Evolutionary conservation across 2,888 invertebrate species (phyloP), one percentile per base, ranked within the genome.

Genomic region (Cepaea hortensis): DNA sequence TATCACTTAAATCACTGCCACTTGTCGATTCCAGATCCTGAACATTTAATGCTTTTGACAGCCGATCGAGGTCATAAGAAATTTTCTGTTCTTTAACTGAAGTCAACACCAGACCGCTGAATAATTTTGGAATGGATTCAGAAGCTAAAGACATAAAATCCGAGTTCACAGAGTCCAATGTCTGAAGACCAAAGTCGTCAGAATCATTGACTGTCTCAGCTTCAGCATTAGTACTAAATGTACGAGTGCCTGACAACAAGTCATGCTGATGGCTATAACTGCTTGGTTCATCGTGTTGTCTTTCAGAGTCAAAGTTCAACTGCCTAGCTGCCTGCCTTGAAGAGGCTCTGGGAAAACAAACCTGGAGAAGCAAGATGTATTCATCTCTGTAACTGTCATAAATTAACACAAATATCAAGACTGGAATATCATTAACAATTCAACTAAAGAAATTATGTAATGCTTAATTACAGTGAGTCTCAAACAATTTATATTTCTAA

Each of bases 1-100:
- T 46, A 68, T 89, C 88, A 82, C 89, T 89, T 23, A 87, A 62
- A 18, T 88, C 85, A 84, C 91, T 91, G 62, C 89, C 88, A 46
- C 89, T 88, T 46, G 92, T 91, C 9, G 92, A 92, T 15, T 88
- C 90, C 48, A 92, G 83, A 81, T 92, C 92, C 81, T 92, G 90
- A 76, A 92, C 91, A 88, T 93, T 93, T 72, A 93, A 85, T 61
- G 90, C 91, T 83, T 91, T 91, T 1, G 92, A 92, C 35, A 93
- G 88, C 79, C 91, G 91, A 72, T 91, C 90, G 48, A 93, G 88
- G 75, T 87, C 88, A 46, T 91, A 92, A 72, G 91, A 91, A 62
- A 93, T 93, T 77, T 93, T 92, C 87, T 93, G 91, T 86, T 93
- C 91, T 88, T 90, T 90, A 23, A 90, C 86, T 50, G 92, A 92